A percentile compares a stretch with the other conserved stretches of the same genome.
phyloP scores from a whole-genome alignment of 2,113 vertebrate species.

The Symphodus melops region DNA sequence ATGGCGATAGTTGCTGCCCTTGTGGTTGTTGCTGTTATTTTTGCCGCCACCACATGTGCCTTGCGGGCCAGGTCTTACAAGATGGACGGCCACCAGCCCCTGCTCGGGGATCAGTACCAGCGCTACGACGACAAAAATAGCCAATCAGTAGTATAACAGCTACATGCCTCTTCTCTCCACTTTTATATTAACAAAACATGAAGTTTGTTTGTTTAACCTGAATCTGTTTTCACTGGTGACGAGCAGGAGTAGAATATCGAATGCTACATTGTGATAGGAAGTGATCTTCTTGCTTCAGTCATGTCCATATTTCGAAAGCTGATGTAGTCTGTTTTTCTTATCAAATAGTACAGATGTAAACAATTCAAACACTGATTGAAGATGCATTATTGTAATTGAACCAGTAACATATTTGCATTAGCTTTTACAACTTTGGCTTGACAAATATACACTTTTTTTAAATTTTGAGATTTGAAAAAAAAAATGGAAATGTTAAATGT shows the following conservation, averaged over 20 bases:
- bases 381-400: background rate
- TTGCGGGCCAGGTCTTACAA: constrained; percentile 82
- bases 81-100: constrained; percentile 89
- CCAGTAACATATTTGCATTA: background rate
- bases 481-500: background rate
- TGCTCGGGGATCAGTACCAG: constrained; percentile 92
- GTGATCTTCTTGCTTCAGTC: constrained; percentile 1
- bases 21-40: constrained; percentile 87
- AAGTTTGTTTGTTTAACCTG: constrained; percentile 9
- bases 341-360: background rate
- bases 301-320: background rate
- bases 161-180: background rate
- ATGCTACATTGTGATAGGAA: background rate
- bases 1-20: constrained; percentile 89
- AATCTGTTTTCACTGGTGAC: constrained; percentile 6
- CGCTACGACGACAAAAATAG: constrained; percentile 90
- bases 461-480: background rate
- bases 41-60: constrained; percentile 83
- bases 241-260: background rate
- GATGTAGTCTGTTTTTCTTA: background rate
- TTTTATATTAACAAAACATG: background rate
- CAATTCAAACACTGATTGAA: background rate
- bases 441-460: background rate
- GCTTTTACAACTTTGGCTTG: background rate
- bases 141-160: constrained; percentile 88